Conservation (phyloP, 1,140 invertebrate genomes). For the Venturia canescens region DNA sequence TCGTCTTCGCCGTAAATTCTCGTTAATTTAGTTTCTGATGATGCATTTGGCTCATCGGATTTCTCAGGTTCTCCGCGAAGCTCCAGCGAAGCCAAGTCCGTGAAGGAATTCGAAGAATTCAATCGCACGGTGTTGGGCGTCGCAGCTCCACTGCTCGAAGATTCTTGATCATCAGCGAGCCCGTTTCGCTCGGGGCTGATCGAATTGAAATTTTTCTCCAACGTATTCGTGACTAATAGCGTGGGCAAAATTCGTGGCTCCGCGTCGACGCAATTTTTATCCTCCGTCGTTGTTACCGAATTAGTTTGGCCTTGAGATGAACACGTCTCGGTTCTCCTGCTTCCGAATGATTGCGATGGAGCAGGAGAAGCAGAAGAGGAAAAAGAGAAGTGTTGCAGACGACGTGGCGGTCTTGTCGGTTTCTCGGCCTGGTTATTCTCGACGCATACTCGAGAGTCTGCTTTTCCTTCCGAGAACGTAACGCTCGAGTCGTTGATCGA, state of each 20-base stretch:
- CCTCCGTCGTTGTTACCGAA: conserved; percentile 3
- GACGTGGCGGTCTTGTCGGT: conserved; percentile 34
- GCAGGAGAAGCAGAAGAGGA: conserved; percentile 4
- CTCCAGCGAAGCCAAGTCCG: conserved; percentile 32
- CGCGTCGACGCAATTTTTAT: conserved; percentile 41
- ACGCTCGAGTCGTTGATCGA: conserved; percentile 27
- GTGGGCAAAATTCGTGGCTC: neutral
- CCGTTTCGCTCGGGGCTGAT: conserved; percentile 36
- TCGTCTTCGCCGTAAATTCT: conserved; percentile 12
- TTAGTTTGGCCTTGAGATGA: conserved; percentile 41
- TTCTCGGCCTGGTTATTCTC: conserved; percentile 47
- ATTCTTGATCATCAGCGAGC: conserved; percentile 63
- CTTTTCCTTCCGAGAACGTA: conserved; percentile 14
- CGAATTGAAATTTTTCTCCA: conserved; percentile 21
- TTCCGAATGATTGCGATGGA: conserved; percentile 31
- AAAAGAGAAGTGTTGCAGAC: conserved; percentile 17
- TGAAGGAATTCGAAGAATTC: conserved; percentile 68
- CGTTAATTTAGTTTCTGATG: neutral
- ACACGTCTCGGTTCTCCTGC: conserved; percentile 15
- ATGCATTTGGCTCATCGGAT: neutral
- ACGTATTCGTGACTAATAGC: conserved; percentile 50
- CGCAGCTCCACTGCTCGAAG: conserved; percentile 74
- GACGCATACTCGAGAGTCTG: conserved; percentile 34
- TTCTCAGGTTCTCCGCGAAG: conserved; percentile 8
- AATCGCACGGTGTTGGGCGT: conserved; percentile 78